A percentile compares a stretch with the other conserved stretches of the same genome.
Conservation (phyloP, 2,797 vertebrate species). For the Mastacembelus armatus region DNA sequence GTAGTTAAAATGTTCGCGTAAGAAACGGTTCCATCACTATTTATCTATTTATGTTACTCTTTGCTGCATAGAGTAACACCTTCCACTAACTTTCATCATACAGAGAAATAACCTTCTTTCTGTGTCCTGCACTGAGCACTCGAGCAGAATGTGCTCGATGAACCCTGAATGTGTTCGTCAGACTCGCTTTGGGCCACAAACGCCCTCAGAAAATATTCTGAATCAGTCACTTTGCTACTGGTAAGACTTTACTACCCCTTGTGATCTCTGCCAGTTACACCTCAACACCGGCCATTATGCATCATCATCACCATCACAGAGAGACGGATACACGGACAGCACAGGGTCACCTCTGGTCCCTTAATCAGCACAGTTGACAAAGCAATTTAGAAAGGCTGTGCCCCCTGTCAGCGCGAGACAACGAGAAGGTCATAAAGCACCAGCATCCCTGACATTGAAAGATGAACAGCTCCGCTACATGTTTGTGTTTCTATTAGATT, state of each 20-base stretch:
- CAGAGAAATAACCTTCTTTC: conserved; percentile 24
- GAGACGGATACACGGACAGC: conserved; percentile 28
- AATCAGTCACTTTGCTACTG: conserved; percentile 18
- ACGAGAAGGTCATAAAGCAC: conserved; percentile 52
- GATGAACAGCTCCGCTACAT: conserved; percentile 9
- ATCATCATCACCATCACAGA: conserved; percentile 52
- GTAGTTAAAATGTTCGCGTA: too few relatives aligned
- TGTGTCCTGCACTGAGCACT: conserved; percentile 40
- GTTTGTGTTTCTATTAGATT: conserved; percentile 20
- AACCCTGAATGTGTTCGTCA: conserved; percentile 51
- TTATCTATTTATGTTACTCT: too few relatives aligned
- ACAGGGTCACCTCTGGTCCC: conserved; percentile 68
- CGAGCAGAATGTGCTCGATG: conserved; percentile 58
- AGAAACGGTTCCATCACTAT: too few relatives aligned
- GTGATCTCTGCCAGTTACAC: too few relatives aligned
- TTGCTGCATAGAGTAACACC: conserved; percentile 20
- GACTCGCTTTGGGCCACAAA: conserved; percentile 27
- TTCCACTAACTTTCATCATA: conserved; percentile 30
- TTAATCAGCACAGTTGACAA: conserved; percentile 74
- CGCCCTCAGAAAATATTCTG: conserved; percentile 44
- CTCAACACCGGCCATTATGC: conserved; percentile 35
- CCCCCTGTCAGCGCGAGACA: conserved; percentile 30
- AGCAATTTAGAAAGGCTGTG: conserved; percentile 49
- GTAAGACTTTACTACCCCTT: too few relatives aligned
- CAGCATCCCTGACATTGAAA: conserved; percentile 45